phyloP scores from a whole-genome alignment of 2,113 vertebrate species.

The Oceanites oceanicus region DNA sequence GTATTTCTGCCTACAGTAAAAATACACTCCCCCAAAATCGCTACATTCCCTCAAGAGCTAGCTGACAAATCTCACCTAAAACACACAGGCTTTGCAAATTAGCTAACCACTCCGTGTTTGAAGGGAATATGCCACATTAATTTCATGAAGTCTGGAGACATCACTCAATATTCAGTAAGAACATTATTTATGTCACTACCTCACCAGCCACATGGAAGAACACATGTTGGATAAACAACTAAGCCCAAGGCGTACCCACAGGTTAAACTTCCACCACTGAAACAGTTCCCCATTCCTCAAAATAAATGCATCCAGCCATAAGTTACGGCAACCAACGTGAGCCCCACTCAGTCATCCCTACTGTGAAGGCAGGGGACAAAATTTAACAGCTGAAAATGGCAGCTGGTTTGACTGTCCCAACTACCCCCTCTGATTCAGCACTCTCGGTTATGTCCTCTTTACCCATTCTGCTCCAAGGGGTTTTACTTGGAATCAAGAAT shows the following conservation, averaged over 20 bases:
- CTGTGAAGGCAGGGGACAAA: not conserved
- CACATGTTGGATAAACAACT: not conserved
- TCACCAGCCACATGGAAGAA: not conserved
- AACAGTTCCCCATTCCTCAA: not conserved
- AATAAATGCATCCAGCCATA: not conserved
- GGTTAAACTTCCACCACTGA: not conserved
- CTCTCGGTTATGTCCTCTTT: not conserved
- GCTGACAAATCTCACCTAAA: not conserved
- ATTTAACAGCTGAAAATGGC: not conserved
- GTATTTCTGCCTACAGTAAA: not conserved
- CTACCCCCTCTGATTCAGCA: fast-evolving
- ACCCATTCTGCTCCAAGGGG: not conserved
- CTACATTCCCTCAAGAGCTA: not conserved
- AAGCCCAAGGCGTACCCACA: not conserved
- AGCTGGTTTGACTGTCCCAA: not conserved
- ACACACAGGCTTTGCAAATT: not conserved
- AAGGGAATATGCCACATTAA: not conserved
- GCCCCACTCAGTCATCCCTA: not conserved
- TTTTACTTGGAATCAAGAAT: not conserved
- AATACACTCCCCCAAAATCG: not conserved
- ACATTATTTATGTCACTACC: not conserved
- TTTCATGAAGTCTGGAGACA: not conserved
- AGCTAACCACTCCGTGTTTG: not conserved
- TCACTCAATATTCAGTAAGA: not conserved
- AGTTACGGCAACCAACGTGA: not conserved